Evolutionary conservation across 2,797 vertebrate species (phyloP), one percentile per base, ranked within the genome.

Genomic region (Cryptoblepharus egeriae): DNA sequence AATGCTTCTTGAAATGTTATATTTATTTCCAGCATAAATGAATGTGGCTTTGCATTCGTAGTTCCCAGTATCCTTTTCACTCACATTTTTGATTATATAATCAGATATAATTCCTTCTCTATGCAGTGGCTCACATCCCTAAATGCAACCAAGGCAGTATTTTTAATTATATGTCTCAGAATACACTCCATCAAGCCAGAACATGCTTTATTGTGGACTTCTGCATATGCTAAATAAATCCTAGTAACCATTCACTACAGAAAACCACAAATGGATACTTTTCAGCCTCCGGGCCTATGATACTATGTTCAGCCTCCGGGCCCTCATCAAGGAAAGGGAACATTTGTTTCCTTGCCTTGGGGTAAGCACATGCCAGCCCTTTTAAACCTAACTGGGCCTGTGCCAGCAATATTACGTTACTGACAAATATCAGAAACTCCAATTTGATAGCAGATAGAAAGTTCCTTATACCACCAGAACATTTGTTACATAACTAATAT

Each of bases 11-110:
- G 90, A 77, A 42, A 94, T 85, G 1, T 22, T 87, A 49, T 84
- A 90, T 1, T 20, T 3, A 55, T 88, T 85, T 24, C 90, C 92
- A 75, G 55, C 75, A 7, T 93, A 81, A 18, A 26, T 80, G 77
- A 95, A 93, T 2, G 7, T 85, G 82, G 93, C 88, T 81, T 85
- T 87, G 88, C 94, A 95, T 0, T 88, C 88, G 35, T 96, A 96
- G 39, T 72, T 88, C 24, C 94, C 95, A n/a, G 52, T 8, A 28
- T 95, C 93, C 9, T 93, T 85, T 26, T 11, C 28, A 0, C 63
- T 63, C 5, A 87, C 76, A 2, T 90, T 65, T 2, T 8, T 60
- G 58, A 97, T 85, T 1, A 37, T 60, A 63, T 96, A 91, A 12
- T 61, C 49, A 2, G 13, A 8, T 13, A 7, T 1, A 85, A 94